phyloP scores from a whole-genome alignment of 2,888 invertebrate genomes.

The Sminthurides aquaticus region DNA sequence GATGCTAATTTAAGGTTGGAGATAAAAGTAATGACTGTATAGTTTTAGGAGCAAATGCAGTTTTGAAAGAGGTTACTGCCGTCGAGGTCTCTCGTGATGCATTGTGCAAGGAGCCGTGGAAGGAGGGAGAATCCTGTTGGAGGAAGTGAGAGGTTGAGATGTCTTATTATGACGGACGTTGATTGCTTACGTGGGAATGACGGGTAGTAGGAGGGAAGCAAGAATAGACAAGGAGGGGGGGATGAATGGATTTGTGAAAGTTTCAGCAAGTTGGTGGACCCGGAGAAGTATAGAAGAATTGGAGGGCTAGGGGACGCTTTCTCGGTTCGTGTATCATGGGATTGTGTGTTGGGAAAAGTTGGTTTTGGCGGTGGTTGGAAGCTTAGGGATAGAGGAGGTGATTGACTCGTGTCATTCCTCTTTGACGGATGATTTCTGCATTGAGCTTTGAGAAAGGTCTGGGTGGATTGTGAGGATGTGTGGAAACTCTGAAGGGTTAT shows the following conservation, averaged over 20 bases:
- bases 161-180: no score
- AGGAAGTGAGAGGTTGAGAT: no score
- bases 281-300: no score
- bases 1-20: no score
- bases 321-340: neutral
- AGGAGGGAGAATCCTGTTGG: no score
- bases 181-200: neutral
- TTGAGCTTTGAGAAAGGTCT: neutral
- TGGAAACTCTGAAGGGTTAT: neutral
- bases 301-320: neutral
- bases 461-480: neutral
- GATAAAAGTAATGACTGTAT: no score
- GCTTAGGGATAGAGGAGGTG: neutral
- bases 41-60: no score
- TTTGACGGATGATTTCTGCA: neutral
- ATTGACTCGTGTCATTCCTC: constrained; percentile 8
- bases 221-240: neutral
- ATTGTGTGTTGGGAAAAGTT: neutral
- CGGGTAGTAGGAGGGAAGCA: neutral
- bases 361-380: neutral
- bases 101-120: no score
- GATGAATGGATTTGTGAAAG: neutral
- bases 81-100: no score
- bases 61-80: no score
- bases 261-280: no score